These are phyloP conservation scores for Umimayanthus chanpuru DNA, from an alignment of 92 coral and sea anemone genomes.

Conservation along the genomic window DNA sequence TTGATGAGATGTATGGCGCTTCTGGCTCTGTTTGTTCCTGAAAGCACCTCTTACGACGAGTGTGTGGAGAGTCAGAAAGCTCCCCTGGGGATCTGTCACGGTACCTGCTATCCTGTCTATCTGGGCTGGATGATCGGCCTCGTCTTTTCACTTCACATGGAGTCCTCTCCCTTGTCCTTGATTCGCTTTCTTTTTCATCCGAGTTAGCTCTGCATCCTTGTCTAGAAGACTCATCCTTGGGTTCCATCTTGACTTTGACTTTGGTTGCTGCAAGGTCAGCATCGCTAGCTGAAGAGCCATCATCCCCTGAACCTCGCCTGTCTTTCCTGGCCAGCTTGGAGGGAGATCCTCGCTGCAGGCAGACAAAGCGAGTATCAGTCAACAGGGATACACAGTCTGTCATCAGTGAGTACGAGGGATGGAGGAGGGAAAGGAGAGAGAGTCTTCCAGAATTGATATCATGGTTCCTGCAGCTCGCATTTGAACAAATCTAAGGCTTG, in stretches of 20 bases:
- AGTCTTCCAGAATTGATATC: slow-evolving; percentile 28
- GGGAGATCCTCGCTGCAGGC: slow-evolving; percentile 50
- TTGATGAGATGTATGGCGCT: slow-evolving; percentile 28
- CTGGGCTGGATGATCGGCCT: neutral
- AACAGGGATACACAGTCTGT: slow-evolving; percentile 25
- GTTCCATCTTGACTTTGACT: slow-evolving; percentile 29
- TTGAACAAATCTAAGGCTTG: neutral
- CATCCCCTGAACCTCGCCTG: slow-evolving; percentile 39
- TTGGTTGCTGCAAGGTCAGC: neutral
- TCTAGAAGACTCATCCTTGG: neutral
- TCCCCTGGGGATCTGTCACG: slow-evolving; percentile 30
- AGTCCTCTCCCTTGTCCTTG: neutral
- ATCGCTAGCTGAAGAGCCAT: neutral
- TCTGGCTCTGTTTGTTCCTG: slow-evolving; percentile 40
- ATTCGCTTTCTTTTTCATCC: neutral
- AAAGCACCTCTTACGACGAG: slow-evolving; percentile 16
- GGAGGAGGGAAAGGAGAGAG: slow-evolving; percentile 21
- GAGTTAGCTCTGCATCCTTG: neutral
- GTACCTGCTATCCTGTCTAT: neutral
- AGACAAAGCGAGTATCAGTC: slow-evolving; percentile 49
- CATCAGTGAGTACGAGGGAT: slow-evolving; percentile 33
- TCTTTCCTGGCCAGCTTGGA: slow-evolving; percentile 51
- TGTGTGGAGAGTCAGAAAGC: slow-evolving; percentile 25
- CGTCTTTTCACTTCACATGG: neutral
- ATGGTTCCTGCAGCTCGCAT: neutral